Conservation (phyloP, 1,140 invertebrate species). For the Triops cancriformis region DNA sequence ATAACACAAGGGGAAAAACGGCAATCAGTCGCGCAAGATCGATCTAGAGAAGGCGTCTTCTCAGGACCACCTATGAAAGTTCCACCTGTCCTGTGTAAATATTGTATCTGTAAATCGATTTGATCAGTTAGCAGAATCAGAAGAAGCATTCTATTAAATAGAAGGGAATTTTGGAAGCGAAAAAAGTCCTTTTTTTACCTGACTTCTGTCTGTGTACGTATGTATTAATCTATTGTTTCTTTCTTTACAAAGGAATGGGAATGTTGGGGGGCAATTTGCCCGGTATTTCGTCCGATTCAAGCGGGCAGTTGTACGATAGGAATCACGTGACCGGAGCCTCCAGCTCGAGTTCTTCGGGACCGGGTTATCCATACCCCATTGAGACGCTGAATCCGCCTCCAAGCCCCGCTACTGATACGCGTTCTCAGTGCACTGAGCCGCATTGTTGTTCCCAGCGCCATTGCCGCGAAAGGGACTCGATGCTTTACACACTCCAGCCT, state of each 20-base stretch:
- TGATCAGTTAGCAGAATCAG: too few species aligned
- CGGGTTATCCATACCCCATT: constrained; percentile 66
- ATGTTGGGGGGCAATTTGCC: not conserved
- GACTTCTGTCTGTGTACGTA: too few species aligned
- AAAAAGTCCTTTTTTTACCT: too few species aligned
- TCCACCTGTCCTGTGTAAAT: too few species aligned
- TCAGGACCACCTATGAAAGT: too few species aligned
- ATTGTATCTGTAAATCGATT: too few species aligned
- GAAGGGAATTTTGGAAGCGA: too few species aligned
- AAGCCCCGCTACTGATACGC: constrained; percentile 60
- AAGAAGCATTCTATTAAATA: too few species aligned
- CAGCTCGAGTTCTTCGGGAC: constrained; percentile 53
- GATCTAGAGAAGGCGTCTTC: too few species aligned
- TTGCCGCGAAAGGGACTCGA: constrained; percentile 9
- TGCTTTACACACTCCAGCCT: constrained; percentile 39
- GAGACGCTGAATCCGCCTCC: constrained; percentile 83
- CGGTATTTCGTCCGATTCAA: constrained; percentile 30
- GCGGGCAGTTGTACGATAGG: constrained; percentile 57
- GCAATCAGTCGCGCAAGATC: too few species aligned
- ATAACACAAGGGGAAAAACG: too few species aligned
- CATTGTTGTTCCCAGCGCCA: constrained; percentile 31
- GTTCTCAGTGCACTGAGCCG: constrained; percentile 37
- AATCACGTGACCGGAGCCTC: constrained; percentile 74
- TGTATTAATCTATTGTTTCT: too few species aligned
- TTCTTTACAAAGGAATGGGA: not conserved